These are phyloP conservation scores for Cervus canadensis DNA, from an alignment of 2,113 vertebrate species.

Conservation along the genomic window DNA sequence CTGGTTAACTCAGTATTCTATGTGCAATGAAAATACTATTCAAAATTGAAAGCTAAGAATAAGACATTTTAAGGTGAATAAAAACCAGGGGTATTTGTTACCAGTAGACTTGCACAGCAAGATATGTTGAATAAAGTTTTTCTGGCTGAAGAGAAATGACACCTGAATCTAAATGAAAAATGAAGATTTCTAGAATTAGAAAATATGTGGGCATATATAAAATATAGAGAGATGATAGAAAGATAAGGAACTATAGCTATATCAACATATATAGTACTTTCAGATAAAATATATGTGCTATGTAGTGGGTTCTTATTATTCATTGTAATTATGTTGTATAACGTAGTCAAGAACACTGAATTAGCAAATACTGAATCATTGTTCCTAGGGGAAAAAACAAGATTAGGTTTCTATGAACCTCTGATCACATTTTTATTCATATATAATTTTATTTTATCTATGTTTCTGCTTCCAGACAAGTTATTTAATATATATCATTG, in stretches of 20 bases:
- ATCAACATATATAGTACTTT: neutral
- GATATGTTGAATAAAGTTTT: neutral
- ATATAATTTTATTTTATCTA: neutral
- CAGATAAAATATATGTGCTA: neutral
- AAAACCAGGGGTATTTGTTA: neutral
- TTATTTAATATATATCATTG: neutral
- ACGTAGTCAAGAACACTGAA: neutral
- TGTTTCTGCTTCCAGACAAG: neutral
- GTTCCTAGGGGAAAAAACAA: neutral
- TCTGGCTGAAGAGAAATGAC: neutral
- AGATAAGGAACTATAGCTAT: neutral
- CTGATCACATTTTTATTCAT: neutral
- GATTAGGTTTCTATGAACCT: neutral
- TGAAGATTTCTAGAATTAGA: neutral
- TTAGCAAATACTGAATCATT: neutral
- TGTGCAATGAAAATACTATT: neutral
- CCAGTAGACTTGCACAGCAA: neutral
- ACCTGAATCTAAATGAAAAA: neutral
- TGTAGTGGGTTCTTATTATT: neutral
- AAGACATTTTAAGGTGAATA: neutral
- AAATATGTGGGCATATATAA: neutral
- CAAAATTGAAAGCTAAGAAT: neutral
- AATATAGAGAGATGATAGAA: neutral
- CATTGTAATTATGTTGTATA: neutral
- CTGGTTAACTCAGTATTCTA: neutral